Evolutionary conservation across 2,113 vertebrate genomes (phyloP).

Genomic region (Isichthys henryi): DNA sequence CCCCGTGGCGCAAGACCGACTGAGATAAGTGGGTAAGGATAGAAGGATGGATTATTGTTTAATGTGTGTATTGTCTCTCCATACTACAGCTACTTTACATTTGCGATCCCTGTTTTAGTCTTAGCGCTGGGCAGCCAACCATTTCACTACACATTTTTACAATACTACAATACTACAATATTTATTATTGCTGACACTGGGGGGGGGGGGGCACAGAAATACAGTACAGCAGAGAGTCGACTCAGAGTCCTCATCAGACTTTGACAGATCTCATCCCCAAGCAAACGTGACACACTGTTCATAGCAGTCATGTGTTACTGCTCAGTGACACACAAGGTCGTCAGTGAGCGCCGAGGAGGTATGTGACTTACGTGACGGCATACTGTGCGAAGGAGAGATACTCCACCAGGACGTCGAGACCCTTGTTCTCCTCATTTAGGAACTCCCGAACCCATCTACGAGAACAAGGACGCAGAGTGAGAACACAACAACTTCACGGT

Average conservation of each 20-base stretch:
- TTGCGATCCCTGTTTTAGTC: neutral
- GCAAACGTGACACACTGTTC: neutral
- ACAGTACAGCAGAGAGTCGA: neutral
- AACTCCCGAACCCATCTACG: constrained; percentile 94
- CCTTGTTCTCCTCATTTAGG: constrained; percentile 94
- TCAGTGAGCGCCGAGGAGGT: neutral
- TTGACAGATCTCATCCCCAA: neutral
- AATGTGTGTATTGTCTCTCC: neutral
- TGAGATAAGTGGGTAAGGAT: neutral
- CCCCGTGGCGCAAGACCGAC: neutral
- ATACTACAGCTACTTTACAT: neutral
- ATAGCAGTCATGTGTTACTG: neutral
- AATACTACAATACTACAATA: too few relatives aligned
- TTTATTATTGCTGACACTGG: too few relatives aligned
- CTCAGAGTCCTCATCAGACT: neutral
- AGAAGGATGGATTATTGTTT: neutral
- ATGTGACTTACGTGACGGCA: constrained; percentile 84
- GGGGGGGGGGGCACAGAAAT: neutral
- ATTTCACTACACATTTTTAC: too few relatives aligned
- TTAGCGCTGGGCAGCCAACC: neutral
- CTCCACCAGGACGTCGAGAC: constrained; percentile 89
- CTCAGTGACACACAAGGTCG: neutral
- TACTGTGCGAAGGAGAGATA: constrained; percentile 96
- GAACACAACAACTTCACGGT: neutral
- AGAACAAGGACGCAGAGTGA: neutral